Evolutionary conservation across 2,113 vertebrate species (phyloP).

Genomic region (Salminus brasiliensis): DNA sequence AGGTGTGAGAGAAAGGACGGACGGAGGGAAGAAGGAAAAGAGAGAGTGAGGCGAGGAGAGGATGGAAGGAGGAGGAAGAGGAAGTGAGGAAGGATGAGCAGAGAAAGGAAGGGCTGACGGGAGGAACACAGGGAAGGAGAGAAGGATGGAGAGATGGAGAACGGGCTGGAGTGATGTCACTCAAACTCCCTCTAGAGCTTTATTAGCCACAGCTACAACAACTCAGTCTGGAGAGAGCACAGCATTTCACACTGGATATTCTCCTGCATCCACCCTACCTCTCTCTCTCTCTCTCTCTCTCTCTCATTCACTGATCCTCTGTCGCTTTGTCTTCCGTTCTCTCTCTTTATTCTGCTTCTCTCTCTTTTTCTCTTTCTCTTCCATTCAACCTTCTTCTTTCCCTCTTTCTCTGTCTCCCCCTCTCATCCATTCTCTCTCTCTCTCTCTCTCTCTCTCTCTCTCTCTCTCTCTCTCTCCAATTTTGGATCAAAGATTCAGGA

Average conservation of each 20-base stretch:
- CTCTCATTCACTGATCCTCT: not conserved
- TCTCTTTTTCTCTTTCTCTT: too few species aligned
- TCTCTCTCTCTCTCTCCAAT: slow-evolving; percentile 8
- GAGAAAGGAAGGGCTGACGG: not conserved
- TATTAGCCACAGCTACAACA: slow-evolving; percentile 59
- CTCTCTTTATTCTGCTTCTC: not conserved
- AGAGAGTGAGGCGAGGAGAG: not conserved
- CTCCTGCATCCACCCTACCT: slow-evolving; percentile 14
- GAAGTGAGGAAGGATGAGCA: not conserved
- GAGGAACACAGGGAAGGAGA: not conserved
- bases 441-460: not conserved
- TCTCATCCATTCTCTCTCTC: not conserved
- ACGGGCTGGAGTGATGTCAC: slow-evolving; percentile 48
- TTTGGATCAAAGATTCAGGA: too few species aligned
- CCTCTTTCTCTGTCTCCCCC: not conserved
- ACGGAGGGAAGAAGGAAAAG: not conserved
- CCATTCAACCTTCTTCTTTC: too few species aligned
- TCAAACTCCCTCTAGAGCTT: slow-evolving; percentile 58
- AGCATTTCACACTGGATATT: slow-evolving; percentile 50
- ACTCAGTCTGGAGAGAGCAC: slow-evolving; percentile 50
- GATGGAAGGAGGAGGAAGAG: not conserved
- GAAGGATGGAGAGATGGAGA: slow-evolving; percentile 20
- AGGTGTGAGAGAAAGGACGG: not conserved
- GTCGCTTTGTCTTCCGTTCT: too few species aligned
- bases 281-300: not conserved